phyloP scores from a whole-genome alignment of 1,140 invertebrate genomes.

The Trichonephila inaurata region DNA sequence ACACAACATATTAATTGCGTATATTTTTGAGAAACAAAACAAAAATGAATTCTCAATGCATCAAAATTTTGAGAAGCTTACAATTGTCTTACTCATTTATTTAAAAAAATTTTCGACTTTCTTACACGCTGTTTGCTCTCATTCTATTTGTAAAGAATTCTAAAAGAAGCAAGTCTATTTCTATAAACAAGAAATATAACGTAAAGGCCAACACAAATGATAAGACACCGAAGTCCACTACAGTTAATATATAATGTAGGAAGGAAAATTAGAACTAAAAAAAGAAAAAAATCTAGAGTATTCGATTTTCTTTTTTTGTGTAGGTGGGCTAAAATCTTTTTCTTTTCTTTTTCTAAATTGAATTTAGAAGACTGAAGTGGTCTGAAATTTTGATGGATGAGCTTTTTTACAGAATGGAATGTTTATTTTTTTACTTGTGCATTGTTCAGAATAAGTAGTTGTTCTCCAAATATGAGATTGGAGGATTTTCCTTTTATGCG shows the following conservation, averaged over 20 bases:
- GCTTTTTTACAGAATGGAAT: neutral
- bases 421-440: neutral
- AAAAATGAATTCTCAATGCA: no score
- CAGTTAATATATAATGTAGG: neutral
- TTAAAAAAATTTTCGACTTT: neutral
- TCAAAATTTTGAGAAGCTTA: no score
- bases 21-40: no score
- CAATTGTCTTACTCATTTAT: no score
- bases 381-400: neutral
- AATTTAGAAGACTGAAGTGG: neutral
- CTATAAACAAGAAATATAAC: neutral
- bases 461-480: neutral
- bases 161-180: neutral
- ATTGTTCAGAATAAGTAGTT: neutral
- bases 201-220: neutral
- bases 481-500: neutral
- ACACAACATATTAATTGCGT: no score
- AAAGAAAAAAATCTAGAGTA: neutral
- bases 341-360: neutral
- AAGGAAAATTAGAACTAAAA: neutral
- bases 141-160: neutral
- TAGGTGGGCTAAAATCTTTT: neutral
- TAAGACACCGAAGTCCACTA: neutral
- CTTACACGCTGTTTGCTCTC: neutral
- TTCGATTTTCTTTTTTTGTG: neutral